These are phyloP conservation scores for Pipa parva DNA, from an alignment of 2,113 vertebrate species.

Conservation along the genomic window DNA sequence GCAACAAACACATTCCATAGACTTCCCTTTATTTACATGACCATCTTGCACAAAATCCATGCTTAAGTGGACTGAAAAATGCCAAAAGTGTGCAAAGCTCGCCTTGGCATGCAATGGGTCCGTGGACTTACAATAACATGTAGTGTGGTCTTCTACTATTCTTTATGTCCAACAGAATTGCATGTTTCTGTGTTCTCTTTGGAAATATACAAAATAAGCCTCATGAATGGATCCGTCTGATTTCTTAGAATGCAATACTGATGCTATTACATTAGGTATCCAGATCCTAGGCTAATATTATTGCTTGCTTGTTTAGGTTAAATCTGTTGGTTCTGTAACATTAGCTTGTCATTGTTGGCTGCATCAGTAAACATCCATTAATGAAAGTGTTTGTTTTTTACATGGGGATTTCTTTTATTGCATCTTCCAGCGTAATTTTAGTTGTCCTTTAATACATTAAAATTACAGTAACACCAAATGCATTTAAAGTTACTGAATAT, in stretches of 20 bases:
- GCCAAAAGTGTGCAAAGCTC: not conserved
- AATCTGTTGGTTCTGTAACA: no score
- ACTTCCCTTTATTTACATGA: not conserved
- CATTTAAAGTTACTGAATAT: no score
- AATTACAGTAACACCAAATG: no score
- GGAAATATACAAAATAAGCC: not conserved
- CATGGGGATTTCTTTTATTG: no score
- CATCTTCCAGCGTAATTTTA: no score
- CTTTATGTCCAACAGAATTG: not conserved
- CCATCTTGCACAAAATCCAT: not conserved
- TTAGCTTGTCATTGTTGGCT: no score
- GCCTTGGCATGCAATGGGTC: not conserved
- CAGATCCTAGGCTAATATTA: not conserved
- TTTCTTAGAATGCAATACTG: not conserved
- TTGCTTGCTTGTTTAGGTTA: no score
- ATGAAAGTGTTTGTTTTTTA: no score
- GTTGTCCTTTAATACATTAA: no score
- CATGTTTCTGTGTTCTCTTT: not conserved
- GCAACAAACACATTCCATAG: no score
- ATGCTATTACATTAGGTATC: not conserved
- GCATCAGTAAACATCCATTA: no score
- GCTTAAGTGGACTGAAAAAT: not conserved
- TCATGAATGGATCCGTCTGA: not conserved
- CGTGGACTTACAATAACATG: not conserved
- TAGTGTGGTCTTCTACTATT: not conserved